These are phyloP conservation scores for Cyrtonyx montezumae DNA, from an alignment of 2,113 vertebrate genomes.

Conservation along the genomic window DNA sequence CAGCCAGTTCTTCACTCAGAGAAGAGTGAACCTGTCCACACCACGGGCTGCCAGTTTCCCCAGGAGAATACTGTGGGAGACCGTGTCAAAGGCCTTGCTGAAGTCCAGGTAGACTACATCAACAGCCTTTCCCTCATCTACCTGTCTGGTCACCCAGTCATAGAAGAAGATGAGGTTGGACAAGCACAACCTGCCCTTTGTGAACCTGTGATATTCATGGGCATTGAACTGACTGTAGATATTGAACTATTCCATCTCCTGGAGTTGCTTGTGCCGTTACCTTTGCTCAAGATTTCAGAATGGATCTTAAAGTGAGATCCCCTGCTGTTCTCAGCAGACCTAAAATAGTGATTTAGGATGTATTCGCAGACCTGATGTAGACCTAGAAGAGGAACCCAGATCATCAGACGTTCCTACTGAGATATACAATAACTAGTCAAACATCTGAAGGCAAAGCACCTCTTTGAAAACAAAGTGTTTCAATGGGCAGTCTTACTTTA, in stretches of 20 bases:
- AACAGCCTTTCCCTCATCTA: too few species aligned
- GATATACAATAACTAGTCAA: not conserved
- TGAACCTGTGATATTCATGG: too few species aligned
- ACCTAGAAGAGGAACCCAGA: not conserved
- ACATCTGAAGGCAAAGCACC: not conserved
- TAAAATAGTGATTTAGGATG: not conserved
- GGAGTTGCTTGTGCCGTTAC: rapidly evolving
- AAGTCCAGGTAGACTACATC: too few species aligned
- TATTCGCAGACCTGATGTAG: not conserved
- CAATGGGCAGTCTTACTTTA: not conserved
- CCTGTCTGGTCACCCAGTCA: too few species aligned
- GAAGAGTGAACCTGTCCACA: too few species aligned
- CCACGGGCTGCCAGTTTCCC: too few species aligned
- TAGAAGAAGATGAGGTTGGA: too few species aligned
- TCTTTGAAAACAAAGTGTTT: not conserved
- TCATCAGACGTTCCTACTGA: not conserved
- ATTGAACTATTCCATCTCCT: not conserved
- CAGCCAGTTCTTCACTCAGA: too few species aligned
- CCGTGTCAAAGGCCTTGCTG: too few species aligned
- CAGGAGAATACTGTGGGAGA: too few species aligned
- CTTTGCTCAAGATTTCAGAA: not conserved
- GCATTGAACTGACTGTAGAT: rapidly evolving
- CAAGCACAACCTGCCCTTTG: too few species aligned
- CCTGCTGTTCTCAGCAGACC: not conserved
- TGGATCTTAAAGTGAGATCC: not conserved